Evolutionary conservation across 2,113 vertebrate genomes (phyloP), one percentile per base, ranked within the genome.

Genomic region (Crotalus horridus): DNA sequence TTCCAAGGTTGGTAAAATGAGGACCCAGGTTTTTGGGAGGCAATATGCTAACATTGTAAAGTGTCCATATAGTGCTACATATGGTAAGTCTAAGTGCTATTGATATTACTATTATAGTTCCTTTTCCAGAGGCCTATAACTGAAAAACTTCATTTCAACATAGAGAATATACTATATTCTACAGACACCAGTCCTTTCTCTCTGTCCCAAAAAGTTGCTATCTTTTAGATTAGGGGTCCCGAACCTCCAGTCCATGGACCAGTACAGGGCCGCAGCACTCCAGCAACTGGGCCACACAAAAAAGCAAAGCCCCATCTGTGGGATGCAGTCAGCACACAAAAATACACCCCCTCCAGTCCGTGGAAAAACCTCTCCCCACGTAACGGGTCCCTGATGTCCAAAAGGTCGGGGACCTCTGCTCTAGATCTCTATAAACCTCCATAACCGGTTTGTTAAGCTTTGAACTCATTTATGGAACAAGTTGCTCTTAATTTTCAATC

Each of bases 201-300:
- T 54, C 51, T 55, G 13, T 86, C 46, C 51, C 48, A 9, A 53
- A 54, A n/a, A 54, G 15, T 33, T 88, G 13, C 51, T n/a, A 55
- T 12, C 29, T 54, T 55, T 29, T 33, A 55, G 15, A 4, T 87
- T 26, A n/a, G 51, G 8, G 26, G 1, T n/a, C 11, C 61, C 1
- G 4, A 69, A 69, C 1, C 4, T 13, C 64, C 5, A 4, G 64
- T n/a, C 29, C n/a, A 5, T 33, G 29, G 64, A n/a, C 29, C 2
- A 4, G n/a, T 13, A n/a, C 29, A 0, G 4, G 12, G 12, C 29
- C 12, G 15, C 0, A 2, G 29, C 12, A 69, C 26, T n/a, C 29
- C 29, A 13, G 12, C 13, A 69, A 69, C 1, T 0, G 2, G 64
- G 12, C 29, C 64, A n/a, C 0, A 13, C 64, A 69, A 69, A 69